Conservation (phyloP, 1,140 invertebrate species). For the Drosophila dunni region DNA sequence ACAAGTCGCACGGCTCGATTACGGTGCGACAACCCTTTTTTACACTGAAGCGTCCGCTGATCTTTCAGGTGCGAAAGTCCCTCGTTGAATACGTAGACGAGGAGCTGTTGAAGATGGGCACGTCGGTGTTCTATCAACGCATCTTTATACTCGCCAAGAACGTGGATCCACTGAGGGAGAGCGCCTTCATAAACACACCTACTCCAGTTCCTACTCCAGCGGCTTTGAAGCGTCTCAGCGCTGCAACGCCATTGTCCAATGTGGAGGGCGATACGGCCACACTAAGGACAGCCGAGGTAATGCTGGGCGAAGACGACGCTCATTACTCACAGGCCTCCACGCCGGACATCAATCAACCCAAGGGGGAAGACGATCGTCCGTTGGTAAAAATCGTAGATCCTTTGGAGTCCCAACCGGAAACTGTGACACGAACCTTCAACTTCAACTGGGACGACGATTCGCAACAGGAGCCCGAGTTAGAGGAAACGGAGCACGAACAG, state of each 20-base stretch:
- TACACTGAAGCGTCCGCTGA: slow-evolving; percentile 37
- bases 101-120: slow-evolving; percentile 53
- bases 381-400: not conserved
- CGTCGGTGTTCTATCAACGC: slow-evolving; percentile 74
- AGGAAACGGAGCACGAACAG: not conserved
- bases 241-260: too few species aligned
- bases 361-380: not conserved
- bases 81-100: slow-evolving; percentile 67
- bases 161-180: slow-evolving; percentile 7
- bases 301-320: not conserved
- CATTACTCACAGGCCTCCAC: not conserved
- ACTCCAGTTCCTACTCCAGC: not conserved
- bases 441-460: slow-evolving; percentile 18
- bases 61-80: slow-evolving; percentile 64
- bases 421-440: slow-evolving; percentile 55
- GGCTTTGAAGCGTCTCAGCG: not conserved
- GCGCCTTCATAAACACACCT: not conserved
- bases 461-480: not conserved
- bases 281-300: not conserved
- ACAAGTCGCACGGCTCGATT: not conserved
- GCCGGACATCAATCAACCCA: not conserved
- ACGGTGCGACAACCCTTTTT: slow-evolving; percentile 40
- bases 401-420: slow-evolving; percentile 20
- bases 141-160: slow-evolving; percentile 76
- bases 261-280: slow-evolving; percentile 6